These are phyloP conservation scores for Crotalus viridis DNA, from an alignment of 2,113 vertebrate species.

Conservation along the genomic window DNA sequence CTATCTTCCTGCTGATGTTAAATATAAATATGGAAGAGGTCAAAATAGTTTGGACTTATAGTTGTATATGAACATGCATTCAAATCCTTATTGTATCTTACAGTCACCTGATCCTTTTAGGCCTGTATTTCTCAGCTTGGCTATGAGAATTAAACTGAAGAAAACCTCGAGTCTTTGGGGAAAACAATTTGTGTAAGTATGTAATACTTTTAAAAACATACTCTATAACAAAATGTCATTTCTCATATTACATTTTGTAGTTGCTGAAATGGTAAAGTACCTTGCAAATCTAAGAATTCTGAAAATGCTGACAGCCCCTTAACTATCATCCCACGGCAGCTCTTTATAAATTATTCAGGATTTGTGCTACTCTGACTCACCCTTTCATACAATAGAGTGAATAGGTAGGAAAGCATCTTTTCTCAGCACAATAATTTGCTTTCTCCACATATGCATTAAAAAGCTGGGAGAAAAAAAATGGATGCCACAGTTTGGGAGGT, in stretches of 20 bases:
- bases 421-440: conserved; percentile 59
- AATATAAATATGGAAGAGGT: not conserved
- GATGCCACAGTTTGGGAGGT: conserved; percentile 49
- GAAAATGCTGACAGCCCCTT: conserved; percentile 37
- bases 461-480: conserved; percentile 29
- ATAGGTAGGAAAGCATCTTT: conserved; percentile 58
- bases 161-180: not conserved
- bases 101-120: not conserved
- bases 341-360: conserved; percentile 53
- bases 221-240: not conserved
- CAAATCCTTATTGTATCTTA: not conserved
- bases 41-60: not conserved
- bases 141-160: not conserved
- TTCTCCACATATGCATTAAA: conserved; percentile 37
- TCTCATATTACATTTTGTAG: conserved; percentile 1
- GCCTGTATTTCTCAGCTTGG: not conserved
- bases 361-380: conserved; percentile 53
- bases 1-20: not conserved
- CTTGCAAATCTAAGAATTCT: not conserved
- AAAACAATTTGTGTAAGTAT: not conserved
- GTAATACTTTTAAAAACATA: not conserved
- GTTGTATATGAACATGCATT: not conserved
- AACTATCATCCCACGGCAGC: not conserved
- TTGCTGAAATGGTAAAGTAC: conserved; percentile 47
- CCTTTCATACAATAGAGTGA: conserved; percentile 45